These are phyloP conservation scores for Drosophila willistoni DNA, from an alignment of 1,140 invertebrate species.

Conservation along the genomic window DNA sequence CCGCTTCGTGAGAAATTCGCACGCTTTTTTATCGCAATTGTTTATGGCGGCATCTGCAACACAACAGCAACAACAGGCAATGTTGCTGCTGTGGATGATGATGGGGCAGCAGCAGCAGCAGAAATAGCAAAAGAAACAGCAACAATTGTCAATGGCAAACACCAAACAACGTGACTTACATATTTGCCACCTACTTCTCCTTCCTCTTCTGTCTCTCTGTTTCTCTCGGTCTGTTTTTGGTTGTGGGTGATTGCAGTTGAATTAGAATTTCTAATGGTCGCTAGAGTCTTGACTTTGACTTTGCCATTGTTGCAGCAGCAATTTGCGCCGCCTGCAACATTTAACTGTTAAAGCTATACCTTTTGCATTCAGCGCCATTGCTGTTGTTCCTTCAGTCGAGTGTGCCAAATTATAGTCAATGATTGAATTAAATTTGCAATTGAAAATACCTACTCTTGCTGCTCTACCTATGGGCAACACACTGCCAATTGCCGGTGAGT, in stretches of 20 bases:
- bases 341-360: slow-evolving; percentile 68
- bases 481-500: slow-evolving; percentile 53
- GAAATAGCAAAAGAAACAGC: slow-evolving; percentile 39
- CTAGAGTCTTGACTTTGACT: slow-evolving; percentile 52
- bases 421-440: slow-evolving; percentile 82
- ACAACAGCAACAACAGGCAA: slow-evolving; percentile 38
- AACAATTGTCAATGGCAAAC: slow-evolving; percentile 70
- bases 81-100: slow-evolving; percentile 33
- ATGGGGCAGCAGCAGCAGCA: slow-evolving; percentile 22
- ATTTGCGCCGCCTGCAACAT: slow-evolving; percentile 75
- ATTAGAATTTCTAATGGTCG: slow-evolving; percentile 79
- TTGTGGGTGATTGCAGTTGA: slow-evolving; percentile 68
- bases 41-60: slow-evolving; percentile 79
- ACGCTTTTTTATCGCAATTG: slow-evolving; percentile 81
- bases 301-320: slow-evolving; percentile 60
- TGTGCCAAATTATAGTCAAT: slow-evolving; percentile 80
- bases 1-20: slow-evolving; percentile 76
- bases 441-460: slow-evolving; percentile 55
- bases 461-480: slow-evolving; percentile 29
- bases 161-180: slow-evolving; percentile 81
- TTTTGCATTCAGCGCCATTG: slow-evolving; percentile 7
- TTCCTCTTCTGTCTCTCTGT: slow-evolving; percentile 31
- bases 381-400: slow-evolving; percentile 30
- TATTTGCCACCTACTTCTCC: slow-evolving; percentile 77
- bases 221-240: slow-evolving; percentile 26